Conservation (phyloP, 2,888 invertebrate species). For the Cosmopolites sordidus region DNA sequence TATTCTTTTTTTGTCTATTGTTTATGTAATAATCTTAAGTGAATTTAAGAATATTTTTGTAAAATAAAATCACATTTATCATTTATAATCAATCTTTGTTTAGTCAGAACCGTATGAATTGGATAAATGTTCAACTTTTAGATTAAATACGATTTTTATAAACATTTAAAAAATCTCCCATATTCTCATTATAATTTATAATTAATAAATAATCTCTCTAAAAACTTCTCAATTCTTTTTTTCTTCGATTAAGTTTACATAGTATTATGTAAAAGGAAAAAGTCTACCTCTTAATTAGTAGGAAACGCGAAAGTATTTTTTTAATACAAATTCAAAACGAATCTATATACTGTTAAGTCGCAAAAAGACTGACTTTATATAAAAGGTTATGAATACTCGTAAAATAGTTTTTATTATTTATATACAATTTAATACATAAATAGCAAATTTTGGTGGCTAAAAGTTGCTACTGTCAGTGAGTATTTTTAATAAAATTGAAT, state of each 20-base stretch:
- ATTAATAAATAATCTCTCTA: conserved; percentile 28
- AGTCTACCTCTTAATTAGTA: conserved; percentile 21
- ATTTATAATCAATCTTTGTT: not conserved
- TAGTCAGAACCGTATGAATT: not conserved
- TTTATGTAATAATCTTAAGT: conserved; percentile 18
- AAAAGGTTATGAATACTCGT: not conserved
- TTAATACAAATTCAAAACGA: not conserved
- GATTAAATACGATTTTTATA: conserved; percentile 10
- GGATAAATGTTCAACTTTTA: conserved; percentile 1
- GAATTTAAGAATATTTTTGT: conserved; percentile 24
- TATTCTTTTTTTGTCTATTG: conserved; percentile 22
- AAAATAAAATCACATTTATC: conserved; percentile 5
- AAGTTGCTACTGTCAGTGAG: conserved; percentile 23
- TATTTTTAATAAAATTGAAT: conserved; percentile 26
- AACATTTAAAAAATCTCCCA: conserved; percentile 9
- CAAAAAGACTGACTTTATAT: conserved; percentile 8
- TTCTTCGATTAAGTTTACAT: conserved; percentile 17
- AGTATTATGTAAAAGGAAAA: conserved; percentile 21
- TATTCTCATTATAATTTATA: conserved; percentile 24
- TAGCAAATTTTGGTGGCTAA: conserved; percentile 11
- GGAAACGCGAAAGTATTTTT: not conserved
- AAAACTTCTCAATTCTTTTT: conserved; percentile 21
- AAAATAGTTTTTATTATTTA: not conserved
- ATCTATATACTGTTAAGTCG: conserved; percentile 7
- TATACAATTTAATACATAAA: not conserved